Evolutionary conservation across 2,797 vertebrate genomes (phyloP).

Genomic region (Yasuhikotakia modesta): DNA sequence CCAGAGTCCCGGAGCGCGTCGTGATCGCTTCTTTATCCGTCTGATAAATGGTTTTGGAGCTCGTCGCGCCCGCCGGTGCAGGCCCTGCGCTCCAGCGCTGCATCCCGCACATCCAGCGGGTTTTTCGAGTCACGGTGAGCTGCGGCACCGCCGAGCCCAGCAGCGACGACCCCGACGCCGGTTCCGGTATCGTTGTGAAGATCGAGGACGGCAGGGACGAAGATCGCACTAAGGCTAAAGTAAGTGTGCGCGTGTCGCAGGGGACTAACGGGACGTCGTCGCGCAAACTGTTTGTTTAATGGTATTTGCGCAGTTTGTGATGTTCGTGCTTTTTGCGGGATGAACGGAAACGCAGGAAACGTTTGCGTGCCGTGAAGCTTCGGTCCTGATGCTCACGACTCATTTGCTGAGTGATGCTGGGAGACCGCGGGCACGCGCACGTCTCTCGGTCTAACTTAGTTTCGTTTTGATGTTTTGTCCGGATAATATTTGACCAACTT

Average conservation of each 20-base stretch:
- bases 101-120: constrained; percentile 64
- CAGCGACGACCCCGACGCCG: constrained; percentile 76
- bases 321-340: not conserved
- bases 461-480: not conserved
- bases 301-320: not conserved
- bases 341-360: not conserved
- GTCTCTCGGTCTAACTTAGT: too few relatives aligned
- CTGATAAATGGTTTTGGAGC: constrained; percentile 67
- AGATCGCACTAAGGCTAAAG: constrained; percentile 78
- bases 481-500: not conserved
- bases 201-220: constrained; percentile 71
- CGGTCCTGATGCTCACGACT: constrained; percentile 53
- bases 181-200: constrained; percentile 57
- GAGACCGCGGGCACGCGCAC: not conserved
- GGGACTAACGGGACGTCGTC: constrained; percentile 1
- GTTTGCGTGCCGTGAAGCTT: not conserved
- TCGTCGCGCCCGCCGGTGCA: constrained; percentile 64
- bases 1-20: constrained; percentile 43
- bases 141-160: constrained; percentile 64
- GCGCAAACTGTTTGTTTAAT: not conserved
- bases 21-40: constrained; percentile 56
- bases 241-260: constrained; percentile 57
- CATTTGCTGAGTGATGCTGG: constrained; percentile 27
- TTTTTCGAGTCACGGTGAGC: constrained; percentile 65
- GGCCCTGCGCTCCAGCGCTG: constrained; percentile 65